A percentile compares a stretch with the other conserved stretches of the same genome.
phyloP scores from a whole-genome alignment of 2,888 invertebrate species.

The Tribolium freemani region DNA sequence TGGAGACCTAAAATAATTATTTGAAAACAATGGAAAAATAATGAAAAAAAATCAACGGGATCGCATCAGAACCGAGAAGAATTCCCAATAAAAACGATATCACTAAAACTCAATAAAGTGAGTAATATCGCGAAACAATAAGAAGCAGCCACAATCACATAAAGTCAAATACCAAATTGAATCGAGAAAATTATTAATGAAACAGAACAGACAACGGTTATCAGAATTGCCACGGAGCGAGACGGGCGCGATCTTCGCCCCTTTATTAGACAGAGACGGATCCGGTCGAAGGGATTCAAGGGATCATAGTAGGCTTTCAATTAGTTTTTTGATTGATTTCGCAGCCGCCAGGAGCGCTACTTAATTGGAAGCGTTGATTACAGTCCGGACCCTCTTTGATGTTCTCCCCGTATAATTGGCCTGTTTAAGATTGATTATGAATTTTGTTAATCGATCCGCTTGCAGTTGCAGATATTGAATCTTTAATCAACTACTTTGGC shows the following conservation, averaged over 20 bases:
- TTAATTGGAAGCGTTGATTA: constrained; percentile 69
- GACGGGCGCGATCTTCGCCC: neutral
- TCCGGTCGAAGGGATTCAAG: constrained; percentile 61
- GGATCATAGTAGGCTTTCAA: constrained; percentile 67
- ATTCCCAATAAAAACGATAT: constrained; percentile 63
- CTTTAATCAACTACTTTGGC: constrained; percentile 59
- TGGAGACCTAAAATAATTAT: constrained; percentile 58
- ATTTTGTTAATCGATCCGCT: constrained; percentile 64
- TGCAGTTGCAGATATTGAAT: constrained; percentile 60
- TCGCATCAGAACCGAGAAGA: constrained; percentile 55
- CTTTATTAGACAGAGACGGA: constrained; percentile 34
- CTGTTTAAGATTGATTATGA: constrained; percentile 68
- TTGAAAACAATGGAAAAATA: constrained; percentile 62
- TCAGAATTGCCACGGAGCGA: constrained; percentile 45
- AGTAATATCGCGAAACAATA: constrained; percentile 64
- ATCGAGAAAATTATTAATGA: constrained; percentile 67
- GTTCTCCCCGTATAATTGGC: constrained; percentile 66
- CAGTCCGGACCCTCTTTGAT: constrained; percentile 64
- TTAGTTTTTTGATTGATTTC: constrained; percentile 69
- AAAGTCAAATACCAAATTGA: constrained; percentile 66
- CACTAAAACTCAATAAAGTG: constrained; percentile 65
- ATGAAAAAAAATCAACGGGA: constrained; percentile 60
- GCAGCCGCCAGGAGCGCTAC: constrained; percentile 66
- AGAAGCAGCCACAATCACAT: constrained; percentile 63
- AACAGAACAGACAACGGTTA: constrained; percentile 63